phyloP scores from a whole-genome alignment of 2,888 invertebrate genomes.

The Tetranychus piercei region DNA sequence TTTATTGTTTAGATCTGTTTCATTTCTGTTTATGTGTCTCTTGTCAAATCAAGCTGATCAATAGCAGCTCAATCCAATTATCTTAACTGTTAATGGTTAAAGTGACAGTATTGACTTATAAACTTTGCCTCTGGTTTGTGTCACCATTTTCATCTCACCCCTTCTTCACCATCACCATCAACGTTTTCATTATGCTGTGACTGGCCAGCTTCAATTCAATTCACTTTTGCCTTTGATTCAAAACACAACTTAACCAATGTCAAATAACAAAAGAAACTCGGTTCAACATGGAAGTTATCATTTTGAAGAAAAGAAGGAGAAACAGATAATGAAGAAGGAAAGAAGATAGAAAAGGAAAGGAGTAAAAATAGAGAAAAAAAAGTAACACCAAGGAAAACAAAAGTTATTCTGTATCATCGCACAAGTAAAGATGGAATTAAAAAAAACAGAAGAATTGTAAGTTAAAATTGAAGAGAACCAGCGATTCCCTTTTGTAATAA shows the following conservation, averaged over 20 bases:
- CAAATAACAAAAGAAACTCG: too few species aligned
- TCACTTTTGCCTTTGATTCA: too few species aligned
- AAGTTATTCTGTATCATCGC: too few species aligned
- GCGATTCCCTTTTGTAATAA: neutral
- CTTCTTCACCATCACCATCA: neutral
- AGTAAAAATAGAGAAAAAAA: too few species aligned
- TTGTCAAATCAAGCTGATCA: neutral
- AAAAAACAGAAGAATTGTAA: neutral
- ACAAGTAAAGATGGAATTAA: too few species aligned
- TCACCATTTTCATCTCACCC: neutral
- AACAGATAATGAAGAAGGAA: too few species aligned
- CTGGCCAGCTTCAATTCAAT: too few species aligned
- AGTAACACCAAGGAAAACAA: too few species aligned
- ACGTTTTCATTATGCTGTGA: neutral
- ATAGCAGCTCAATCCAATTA: constrained; percentile 1
- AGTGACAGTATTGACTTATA: neutral
- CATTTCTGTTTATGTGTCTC: neutral
- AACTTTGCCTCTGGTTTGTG: neutral
- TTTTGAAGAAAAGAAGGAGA: too few species aligned
- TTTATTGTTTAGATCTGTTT: neutral
- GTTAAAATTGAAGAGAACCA: neutral
- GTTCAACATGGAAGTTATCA: too few species aligned
- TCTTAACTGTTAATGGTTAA: constrained; percentile 1
- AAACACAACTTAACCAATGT: too few species aligned
- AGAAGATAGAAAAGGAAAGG: too few species aligned